Base-by-base conservation (phyloP, 2,888 invertebrate genomes). In the Ephialtes manifestator region DNA sequence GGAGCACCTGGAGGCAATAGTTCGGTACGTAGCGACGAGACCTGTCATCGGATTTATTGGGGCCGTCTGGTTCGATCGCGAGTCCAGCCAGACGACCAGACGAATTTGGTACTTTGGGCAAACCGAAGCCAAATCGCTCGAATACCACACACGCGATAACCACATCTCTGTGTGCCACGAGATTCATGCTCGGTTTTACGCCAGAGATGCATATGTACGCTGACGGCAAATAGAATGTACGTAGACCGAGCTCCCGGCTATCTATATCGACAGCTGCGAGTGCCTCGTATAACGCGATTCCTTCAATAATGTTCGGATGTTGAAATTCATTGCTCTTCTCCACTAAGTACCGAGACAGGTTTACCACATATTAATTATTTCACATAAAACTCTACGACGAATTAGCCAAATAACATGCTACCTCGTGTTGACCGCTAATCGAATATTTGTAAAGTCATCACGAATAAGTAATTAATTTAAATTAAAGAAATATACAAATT, bases 1-100 rank as follows among this genome's bases (percentile, higher is more conserved):
- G 80, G 86, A 88, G 90, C 92, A 92, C 92, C 92, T 92, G 92
- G 91, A 90, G 88, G 92, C 90, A 91, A 92, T 92, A 89, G 91
- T 90, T 70, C 87, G 86, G 89, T 87, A 81, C 77, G 87, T 85
- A 81, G 86, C 87, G 88, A 87, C 88, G 88, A 87, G 87, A 89
- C 91, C 90, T 89, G 91, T 88, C 90, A 88, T 90, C 87, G 89
- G 89, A 91, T 92, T 92, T 91, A 91, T 91, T 88, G 90, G 80
- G 83, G 53, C 43, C 84, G 86, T 86, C 84, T 84, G 84, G 83
- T 86, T 83, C 86, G 84, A 83, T 86, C 87, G 39, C 20, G 82
- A 71, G 74, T 83, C 82, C 85, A 84, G 79, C 78, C 85, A 83
- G 87, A 88, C 88, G 65, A 84, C 84, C 86, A 87, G 85, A 87